Base-by-base conservation (phyloP, 1,140 invertebrate genomes). In the Thalassaphorura encarpata region DNA sequence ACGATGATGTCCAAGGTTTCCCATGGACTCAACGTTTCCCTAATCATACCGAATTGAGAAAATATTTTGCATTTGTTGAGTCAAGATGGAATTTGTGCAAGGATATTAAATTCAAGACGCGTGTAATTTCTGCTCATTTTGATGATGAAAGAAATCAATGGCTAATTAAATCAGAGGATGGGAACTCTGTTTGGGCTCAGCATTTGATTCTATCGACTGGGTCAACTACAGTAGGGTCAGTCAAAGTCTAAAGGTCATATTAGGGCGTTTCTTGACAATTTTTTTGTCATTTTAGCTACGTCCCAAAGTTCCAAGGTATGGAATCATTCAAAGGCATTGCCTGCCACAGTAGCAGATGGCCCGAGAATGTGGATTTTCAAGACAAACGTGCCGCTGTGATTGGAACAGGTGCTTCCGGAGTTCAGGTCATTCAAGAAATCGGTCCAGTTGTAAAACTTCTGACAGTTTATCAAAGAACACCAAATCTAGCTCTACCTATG, bases 371-470 rank as follows among this genome's bases (percentile, higher is more conserved):
- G 11, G 41, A 56, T 45, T 42, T 42, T 3, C 16, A 8, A 13
- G 56, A 52, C 8, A 58, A 58, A 53, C 33, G 40, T 18, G 56
- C 56, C 15, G 50, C 36, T 5, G 31, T 58, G 5, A 55, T 58
- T 21, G 56, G 56, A 8, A 58, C 49, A 11, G 55, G 55, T 28
- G 55, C 55, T 4, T 40, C 29, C 16, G 56, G 23, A 39, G 52
- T 45, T 6, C 56, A 58, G 27, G 18, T 56, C n/a, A 52, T 55
- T 19, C 51, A 43, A 21, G 56, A 52, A 23, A 56, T 58, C 15
- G 51, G 40, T 15, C 51, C 51, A 6, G 31, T 24, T 11, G 56
- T 55, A 16, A 13, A 13, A 18, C 51, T 56, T 18, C 52, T 58
- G 11, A 31, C 13, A 15, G 52, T 58, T 3, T 58, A 43, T 33